Base-by-base conservation (phyloP, 2,113 vertebrate genomes). In the Lutjanus erythropterus region DNA sequence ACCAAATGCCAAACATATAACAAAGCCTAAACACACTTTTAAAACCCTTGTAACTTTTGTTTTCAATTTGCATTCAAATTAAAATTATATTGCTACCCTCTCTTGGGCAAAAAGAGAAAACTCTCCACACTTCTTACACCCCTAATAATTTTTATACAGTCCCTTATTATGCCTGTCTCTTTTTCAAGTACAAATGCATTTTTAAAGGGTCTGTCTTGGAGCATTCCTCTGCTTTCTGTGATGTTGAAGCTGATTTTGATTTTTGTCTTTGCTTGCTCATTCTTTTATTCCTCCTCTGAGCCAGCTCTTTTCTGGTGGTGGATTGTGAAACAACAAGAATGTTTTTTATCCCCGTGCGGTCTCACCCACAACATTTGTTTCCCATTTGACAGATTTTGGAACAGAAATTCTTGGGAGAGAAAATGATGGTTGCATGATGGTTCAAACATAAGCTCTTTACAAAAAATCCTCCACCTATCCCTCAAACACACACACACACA, bases 271-370 rank as follows among this genome's bases (percentile, higher is more conserved):
- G 84, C 86, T 86, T 74, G 75, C 89, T 90, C 90, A 75, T 92
- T 92, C 86, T 89, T 92, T 86, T 71, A 31, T 86, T 85, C 85
- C 59, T 84, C 87, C 50, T 87, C 85, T 90, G 79, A 90, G 83
- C 82, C 89, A 90, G 78, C 91, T 90, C 76, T 86, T 90, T 87
- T 93, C 81, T 93, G 89, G 84, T 86, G 90, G 85, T 82, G 84
- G 81, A 87, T 94, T 93, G 88, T 83, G 90, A 93, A 94, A 93
- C 86, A 89, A 86, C 84, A 90, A 88, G 89, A 93, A 94, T 93
- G 90, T 91, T 90, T 94, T 90, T 87, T 91, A 89, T 90, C 84
- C 85, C 67, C 72, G 79, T 91, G 90, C 58, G 79, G 87, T 93
- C 88, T 89, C 61, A 74, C 66, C 91, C 90, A 64, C 90, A 90